Evolutionary conservation across 2,113 vertebrate genomes (phyloP).

Genomic region (Osmerus eperlanus): DNA sequence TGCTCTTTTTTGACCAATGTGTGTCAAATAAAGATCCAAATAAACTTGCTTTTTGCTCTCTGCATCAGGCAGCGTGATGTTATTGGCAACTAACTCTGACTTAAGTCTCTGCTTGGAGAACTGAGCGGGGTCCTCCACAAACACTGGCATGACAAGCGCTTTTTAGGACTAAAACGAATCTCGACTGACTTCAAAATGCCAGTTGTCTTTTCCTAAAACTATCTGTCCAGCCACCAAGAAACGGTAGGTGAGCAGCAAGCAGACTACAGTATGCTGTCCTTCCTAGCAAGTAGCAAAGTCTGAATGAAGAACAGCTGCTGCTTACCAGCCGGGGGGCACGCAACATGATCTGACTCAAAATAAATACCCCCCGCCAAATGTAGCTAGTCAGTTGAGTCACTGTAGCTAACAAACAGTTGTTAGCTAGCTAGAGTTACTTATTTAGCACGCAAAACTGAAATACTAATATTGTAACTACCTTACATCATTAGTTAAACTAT

Average conservation of each 20-base stretch:
- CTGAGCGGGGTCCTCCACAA: constrained; percentile 53
- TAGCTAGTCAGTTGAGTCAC: no score
- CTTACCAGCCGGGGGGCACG: not conserved
- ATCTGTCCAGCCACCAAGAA: not conserved
- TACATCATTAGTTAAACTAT: no score
- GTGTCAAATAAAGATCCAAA: constrained; percentile 63
- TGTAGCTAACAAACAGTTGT: no score
- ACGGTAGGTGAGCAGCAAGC: no score
- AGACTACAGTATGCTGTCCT: no score
- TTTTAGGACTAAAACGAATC: not conserved
- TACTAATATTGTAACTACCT: no score
- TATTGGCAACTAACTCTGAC: constrained; percentile 66
- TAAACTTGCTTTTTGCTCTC: constrained; percentile 65
- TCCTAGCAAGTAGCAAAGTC: no score
- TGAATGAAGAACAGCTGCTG: not conserved
- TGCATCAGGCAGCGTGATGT: constrained; percentile 59
- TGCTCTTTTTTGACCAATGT: constrained; percentile 47
- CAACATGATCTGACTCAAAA: not conserved
- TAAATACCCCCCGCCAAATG: no score
- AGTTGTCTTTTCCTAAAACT: not conserved
- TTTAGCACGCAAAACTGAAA: no score
- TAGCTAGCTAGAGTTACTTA: no score
- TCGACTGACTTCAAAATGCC: not conserved
- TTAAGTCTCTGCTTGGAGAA: constrained; percentile 69
- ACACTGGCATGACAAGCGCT: constrained; percentile 62